Evolutionary conservation across 2,888 invertebrate species (phyloP), one percentile per base, ranked within the genome.

Genomic region (Xestia ashworthii): DNA sequence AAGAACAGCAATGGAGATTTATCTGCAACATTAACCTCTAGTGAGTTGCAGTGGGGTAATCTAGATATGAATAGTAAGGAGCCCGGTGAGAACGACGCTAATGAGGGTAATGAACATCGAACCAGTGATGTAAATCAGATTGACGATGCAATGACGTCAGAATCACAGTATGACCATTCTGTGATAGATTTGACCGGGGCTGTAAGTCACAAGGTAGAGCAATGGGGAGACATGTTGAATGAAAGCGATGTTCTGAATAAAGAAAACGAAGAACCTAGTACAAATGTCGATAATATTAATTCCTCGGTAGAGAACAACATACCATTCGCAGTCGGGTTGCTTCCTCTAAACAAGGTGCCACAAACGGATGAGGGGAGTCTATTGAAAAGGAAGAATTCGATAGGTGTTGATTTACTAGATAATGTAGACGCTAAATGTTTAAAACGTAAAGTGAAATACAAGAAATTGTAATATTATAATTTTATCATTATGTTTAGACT

Each of bases 251-350:
- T 82, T 50, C 77, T 86, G 14, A 90, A 92, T 81, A 93, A 94
- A 77, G 93, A 94, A 85, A 95, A 93, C 86, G 89, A 90, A 78
- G 82, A 83, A 65, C 82, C 87, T 69, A 82, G 76, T 69, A 74
- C 81, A 25, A 84, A 87, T 78, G 79, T 86, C 72, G 89, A 88
- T 19, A 85, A 85, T 74, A 76, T 88, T n/a, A 89, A 87, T 78
- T 84, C 91, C 12, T 90, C 90, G 46, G 86, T 93, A 71, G 92
- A 93, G 72, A 93, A 94, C 78, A 92, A 96, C 77, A 96, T 96
- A 80, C 96, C 96, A 0, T 96, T 91, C 84, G 96, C 96, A n/a
- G 96, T 96, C 14, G 96, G 96, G 1, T 87, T 96, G 73, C 92
- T 95, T 44, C 96, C 96, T 8, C 86, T 95, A 32, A 96, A 95